Base-by-base conservation (phyloP, 2,113 vertebrate species). In the Blennius ocellaris region DNA sequence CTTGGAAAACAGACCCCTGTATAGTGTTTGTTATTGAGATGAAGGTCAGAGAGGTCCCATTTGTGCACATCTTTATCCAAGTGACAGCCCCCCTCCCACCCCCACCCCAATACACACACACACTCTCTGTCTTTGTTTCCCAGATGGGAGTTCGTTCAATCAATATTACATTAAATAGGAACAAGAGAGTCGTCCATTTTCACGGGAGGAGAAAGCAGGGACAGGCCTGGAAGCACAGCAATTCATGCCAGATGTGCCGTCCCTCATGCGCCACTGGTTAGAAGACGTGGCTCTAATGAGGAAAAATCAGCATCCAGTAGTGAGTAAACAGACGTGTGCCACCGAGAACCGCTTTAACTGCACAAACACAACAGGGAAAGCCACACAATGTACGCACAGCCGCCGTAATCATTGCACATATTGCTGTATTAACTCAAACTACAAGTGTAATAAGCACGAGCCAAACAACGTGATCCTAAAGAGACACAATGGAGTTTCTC, bases 161-260 rank as follows among this genome's bases (percentile, higher is more conserved):
- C 80, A 60, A 87, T 91, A 85, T 64, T 49, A 40, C 70, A 82
- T 85, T 82, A 87, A 74, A 70, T 52, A 66, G 49, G 38, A 64
- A 37, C 40, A 16, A 45, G 21, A n/a, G 60, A 54, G 39, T 53
- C 0, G 38, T 70, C 59, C 14, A 5, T 69, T 68, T 54, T 58
- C 30, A 59, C 14, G 59, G 64, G 44, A 9, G 7, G 41, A 76
- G 52, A 62, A 15, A 67, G 63, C 14, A 37, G 56, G 21, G 21
- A 56, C 49, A 15, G 30, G 63, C 14, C 65, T 52, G 5, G 10
- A 43, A 65, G 55, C 56, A 52, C 16, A 48, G 50, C 21, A 30
- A 30, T 30, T 30, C 21, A 38, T 11, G 49, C 4, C 56, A 45
- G 53, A 7, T 44, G 51, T 21, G 48, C 36, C 16, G 16, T 61